Evolutionary conservation across 1,140 invertebrate genomes (phyloP).

Genomic region (Hylyphantes graminicola): DNA sequence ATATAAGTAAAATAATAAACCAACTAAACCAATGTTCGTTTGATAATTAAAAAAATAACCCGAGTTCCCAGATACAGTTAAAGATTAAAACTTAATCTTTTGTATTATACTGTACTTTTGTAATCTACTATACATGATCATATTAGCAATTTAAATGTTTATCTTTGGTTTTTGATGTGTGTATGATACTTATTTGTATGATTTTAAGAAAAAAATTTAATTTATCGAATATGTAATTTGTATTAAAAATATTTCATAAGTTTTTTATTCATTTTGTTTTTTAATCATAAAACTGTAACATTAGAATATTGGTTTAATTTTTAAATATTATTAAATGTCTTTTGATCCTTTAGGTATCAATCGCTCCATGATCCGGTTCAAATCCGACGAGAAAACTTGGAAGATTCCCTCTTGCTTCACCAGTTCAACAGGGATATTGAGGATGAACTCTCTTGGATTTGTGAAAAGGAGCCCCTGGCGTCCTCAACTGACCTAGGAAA

Average conservation of each 20-base stretch:
- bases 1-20: background rate
- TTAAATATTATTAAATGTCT: background rate
- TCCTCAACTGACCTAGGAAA: constrained; percentile 81
- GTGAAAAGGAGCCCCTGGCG: constrained; percentile 87
- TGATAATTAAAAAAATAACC: too few species aligned
- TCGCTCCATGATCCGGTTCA: constrained; percentile 89
- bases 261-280: background rate
- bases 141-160: too few species aligned
- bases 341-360: constrained; percentile 74
- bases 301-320: too few species aligned
- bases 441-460: constrained; percentile 85
- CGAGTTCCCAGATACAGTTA: too few species aligned
- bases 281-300: background rate
- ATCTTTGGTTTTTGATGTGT: too few species aligned
- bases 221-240: too few species aligned
- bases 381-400: constrained; percentile 87
- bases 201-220: too few species aligned
- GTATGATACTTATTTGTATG: too few species aligned
- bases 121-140: too few species aligned
- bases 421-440: constrained; percentile 87
- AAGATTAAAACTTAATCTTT: too few species aligned
- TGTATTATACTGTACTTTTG: too few species aligned
- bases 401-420: constrained; percentile 86
- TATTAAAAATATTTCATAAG: background rate
- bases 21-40: too few species aligned